Evolutionary conservation across 2,113 vertebrate genomes (phyloP).

Genomic region (Bubo scandiacus): DNA sequence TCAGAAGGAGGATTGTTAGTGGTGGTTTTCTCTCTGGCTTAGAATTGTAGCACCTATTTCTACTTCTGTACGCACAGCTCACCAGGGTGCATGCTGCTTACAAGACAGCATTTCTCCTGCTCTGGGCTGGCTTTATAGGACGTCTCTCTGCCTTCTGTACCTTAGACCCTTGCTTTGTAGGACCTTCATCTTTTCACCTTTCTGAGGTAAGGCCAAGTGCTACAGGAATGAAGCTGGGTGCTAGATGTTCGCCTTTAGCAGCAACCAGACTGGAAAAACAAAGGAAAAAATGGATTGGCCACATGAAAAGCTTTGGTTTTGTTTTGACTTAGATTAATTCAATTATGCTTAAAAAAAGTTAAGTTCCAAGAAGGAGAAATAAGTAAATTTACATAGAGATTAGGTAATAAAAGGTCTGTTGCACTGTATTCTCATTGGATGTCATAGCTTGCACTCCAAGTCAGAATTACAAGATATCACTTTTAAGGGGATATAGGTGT

Average conservation of each 20-base stretch:
- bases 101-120: neutral
- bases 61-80: neutral
- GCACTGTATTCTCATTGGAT: constrained; percentile 1
- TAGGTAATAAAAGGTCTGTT: constrained; percentile 52
- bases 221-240: neutral
- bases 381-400: constrained; percentile 47
- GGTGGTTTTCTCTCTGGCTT: neutral
- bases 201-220: neutral
- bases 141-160: neutral
- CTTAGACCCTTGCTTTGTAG: neutral
- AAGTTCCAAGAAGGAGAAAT: constrained; percentile 17
- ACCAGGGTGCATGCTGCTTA: neutral
- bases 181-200: neutral
- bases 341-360: neutral
- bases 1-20: neutral
- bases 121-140: neutral
- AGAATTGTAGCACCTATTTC: neutral
- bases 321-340: constrained; percentile 43
- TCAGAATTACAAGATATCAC: constrained; percentile 21
- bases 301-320: neutral
- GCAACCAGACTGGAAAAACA: neutral
- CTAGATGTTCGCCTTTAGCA: neutral
- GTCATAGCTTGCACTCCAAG: neutral
- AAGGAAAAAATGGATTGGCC: neutral
- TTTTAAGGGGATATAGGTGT: neutral